A percentile compares a stretch with the other conserved stretches of the same genome.
Conservation (phyloP, 2,113 vertebrate genomes). For the Ciconia boyciana region DNA sequence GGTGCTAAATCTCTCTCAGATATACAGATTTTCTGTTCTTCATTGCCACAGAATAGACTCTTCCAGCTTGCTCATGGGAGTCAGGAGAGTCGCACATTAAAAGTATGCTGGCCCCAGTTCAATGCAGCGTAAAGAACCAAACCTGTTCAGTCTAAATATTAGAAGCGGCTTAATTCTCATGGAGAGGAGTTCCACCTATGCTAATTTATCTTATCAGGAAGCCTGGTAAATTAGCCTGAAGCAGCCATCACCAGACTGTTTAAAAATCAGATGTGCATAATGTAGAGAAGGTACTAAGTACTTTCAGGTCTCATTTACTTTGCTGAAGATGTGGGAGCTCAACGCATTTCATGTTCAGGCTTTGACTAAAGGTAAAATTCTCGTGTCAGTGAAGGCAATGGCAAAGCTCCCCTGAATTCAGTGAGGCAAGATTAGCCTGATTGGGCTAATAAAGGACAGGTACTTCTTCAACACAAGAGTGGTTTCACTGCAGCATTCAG, state of each 20-base stretch:
- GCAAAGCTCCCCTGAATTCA: neutral
- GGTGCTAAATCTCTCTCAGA: neutral
- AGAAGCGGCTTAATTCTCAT: conserved; percentile 19
- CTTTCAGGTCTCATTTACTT: neutral
- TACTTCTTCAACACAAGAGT: neutral
- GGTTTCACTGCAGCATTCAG: neutral
- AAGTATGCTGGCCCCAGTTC: neutral
- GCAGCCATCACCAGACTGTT: neutral
- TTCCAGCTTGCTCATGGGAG: neutral
- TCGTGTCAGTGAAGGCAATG: neutral
- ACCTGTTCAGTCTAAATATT: neutral
- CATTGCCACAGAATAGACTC: neutral
- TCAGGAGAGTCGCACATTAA: neutral
- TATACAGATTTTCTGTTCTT: neutral
- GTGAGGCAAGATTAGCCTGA: neutral
- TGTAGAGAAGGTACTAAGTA: neutral
- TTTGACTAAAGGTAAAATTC: neutral
- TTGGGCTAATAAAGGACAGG: neutral
- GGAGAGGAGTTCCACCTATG: neutral
- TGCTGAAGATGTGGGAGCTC: neutral
- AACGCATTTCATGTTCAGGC: neutral
- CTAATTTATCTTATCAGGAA: neutral
- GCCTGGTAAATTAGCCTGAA: neutral
- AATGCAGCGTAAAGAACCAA: neutral
- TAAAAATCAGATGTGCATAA: neutral